Conservation (phyloP, 2,888 invertebrate genomes). For the Troglohyphantes excavatus region DNA sequence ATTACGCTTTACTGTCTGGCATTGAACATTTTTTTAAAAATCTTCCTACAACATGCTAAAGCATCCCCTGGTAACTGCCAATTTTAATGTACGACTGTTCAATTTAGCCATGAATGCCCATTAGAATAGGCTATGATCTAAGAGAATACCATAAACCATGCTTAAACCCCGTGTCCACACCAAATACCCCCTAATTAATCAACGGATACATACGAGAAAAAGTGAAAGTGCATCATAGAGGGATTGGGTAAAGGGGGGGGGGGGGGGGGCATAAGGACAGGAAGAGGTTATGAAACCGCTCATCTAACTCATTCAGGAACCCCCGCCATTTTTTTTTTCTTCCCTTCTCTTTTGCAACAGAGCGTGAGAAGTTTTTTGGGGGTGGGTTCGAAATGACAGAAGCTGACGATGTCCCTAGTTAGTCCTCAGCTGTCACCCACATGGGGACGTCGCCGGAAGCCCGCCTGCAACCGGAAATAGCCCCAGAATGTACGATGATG, state of each 20-base stretch:
- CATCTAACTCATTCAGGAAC: constrained; percentile 1
- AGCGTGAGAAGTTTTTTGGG: constrained; percentile 14
- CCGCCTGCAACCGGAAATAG: constrained; percentile 35
- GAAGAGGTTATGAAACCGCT: constrained; percentile 3
- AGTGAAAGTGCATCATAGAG: neutral
- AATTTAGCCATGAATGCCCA: too few species aligned
- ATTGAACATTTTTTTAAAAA: too few species aligned
- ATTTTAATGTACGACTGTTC: too few species aligned
- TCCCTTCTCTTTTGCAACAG: neutral
- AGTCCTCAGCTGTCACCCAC: constrained; percentile 54
- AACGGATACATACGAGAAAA: neutral
- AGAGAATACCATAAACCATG: neutral
- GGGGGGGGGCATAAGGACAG: too few species aligned
- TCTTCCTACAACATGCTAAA: too few species aligned
- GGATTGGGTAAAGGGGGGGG: too few species aligned
- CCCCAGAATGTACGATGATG: constrained; percentile 4
- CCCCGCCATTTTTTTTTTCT: neutral
- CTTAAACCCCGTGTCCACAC: neutral
- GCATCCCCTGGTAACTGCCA: too few species aligned
- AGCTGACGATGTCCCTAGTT: constrained; percentile 31
- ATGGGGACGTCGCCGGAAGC: constrained; percentile 58
- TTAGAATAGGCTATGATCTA: too few species aligned
- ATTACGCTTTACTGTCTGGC: too few species aligned
- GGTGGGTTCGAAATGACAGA: constrained; percentile 30
- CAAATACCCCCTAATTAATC: constrained; percentile 9